These are phyloP conservation scores for Heliopora coerulea DNA, from an alignment of 92 coral and sea anemone genomes.

Conservation along the genomic window DNA sequence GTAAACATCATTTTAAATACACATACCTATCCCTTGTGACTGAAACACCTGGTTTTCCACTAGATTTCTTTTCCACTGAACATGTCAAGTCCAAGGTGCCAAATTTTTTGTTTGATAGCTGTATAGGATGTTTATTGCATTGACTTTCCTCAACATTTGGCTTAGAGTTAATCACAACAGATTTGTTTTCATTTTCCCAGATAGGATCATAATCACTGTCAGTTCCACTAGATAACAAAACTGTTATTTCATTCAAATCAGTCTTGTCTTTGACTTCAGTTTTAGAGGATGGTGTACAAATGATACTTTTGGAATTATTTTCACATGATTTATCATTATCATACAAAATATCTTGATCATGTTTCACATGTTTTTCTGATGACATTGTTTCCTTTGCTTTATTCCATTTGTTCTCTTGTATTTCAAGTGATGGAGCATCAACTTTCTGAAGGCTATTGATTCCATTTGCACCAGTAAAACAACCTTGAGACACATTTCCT, in stretches of 20 bases:
- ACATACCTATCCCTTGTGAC: neutral
- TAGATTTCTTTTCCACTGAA: neutral
- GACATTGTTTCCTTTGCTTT: neutral
- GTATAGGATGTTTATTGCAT: constrained; percentile 2
- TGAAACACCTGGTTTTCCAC: neutral
- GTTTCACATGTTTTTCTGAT: neutral
- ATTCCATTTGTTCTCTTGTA: neutral
- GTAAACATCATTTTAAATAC: too few relatives aligned
- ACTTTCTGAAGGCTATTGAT: neutral
- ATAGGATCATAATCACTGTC: constrained; percentile 17
- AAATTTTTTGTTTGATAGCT: constrained; percentile 4
- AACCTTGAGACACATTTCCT: neutral
- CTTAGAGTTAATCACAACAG: neutral
- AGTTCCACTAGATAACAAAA: constrained; percentile 16
- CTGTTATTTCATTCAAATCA: too few relatives aligned
- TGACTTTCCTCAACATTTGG: constrained; percentile 15
- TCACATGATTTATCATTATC: neutral
- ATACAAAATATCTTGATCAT: neutral
- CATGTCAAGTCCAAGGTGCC: neutral
- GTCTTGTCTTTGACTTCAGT: too few relatives aligned
- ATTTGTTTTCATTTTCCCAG: constrained; percentile 7
- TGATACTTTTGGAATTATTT: neutral
- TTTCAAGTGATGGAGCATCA: neutral
- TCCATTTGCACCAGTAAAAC: neutral
- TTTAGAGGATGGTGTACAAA: neutral